Conservation (phyloP, 35 echinoderm and acorn worm species). For the Eucidaris tribuloides region DNA sequence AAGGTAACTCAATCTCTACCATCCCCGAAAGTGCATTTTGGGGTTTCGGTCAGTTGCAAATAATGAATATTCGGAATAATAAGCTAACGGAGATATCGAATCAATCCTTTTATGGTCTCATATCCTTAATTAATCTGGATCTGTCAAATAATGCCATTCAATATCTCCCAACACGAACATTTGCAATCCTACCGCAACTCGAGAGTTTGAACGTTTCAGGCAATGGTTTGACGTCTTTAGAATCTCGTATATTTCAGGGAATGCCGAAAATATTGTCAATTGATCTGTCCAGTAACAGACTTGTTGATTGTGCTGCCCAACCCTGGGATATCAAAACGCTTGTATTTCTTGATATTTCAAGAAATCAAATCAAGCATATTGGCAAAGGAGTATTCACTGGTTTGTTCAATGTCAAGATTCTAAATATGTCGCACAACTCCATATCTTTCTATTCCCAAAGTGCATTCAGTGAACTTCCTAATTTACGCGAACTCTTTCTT, state of each 20-base stretch:
- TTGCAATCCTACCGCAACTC: neutral
- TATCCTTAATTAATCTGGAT: neutral
- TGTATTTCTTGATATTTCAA: neutral
- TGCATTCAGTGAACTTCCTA: neutral
- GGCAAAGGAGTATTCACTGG: neutral
- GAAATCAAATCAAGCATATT: neutral
- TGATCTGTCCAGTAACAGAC: neutral
- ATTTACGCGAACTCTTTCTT: neutral
- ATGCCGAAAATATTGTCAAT: neutral
- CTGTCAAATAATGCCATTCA: neutral
- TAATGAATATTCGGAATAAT: neutral
- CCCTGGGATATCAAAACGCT: neutral
- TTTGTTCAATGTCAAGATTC: neutral
- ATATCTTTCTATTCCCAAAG: neutral
- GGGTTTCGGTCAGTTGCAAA: neutral
- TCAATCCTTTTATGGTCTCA: neutral
- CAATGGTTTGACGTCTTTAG: neutral
- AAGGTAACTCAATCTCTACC: neutral
- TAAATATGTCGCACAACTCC: neutral
- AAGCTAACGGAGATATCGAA: neutral
- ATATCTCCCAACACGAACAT: neutral
- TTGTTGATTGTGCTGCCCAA: neutral
- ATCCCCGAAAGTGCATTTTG: neutral
- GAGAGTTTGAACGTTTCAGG: neutral
- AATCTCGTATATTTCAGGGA: neutral